Evolutionary conservation across 2,113 vertebrate species (phyloP).

Genomic region (Dipodomys ordii): DNA sequence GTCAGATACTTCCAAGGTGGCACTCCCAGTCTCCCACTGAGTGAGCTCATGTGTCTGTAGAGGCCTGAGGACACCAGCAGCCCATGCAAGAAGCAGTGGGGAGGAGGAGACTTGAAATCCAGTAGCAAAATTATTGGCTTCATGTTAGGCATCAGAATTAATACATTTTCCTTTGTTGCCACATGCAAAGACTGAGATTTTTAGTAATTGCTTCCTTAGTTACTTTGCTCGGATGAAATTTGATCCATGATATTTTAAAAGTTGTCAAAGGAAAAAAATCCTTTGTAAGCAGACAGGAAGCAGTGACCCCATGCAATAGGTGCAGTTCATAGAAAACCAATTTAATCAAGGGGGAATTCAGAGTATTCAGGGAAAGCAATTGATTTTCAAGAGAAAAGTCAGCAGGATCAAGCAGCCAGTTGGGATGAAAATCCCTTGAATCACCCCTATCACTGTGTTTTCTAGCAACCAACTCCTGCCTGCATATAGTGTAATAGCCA

Average conservation of each 20-base stretch:
- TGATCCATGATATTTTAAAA: conserved; percentile 73
- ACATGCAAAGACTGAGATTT: conserved; percentile 53
- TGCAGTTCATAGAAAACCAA: conserved; percentile 55
- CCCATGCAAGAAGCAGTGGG: neutral
- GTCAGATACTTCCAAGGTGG: neutral
- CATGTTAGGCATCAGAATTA: conserved; percentile 4
- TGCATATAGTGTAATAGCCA: conserved; percentile 88
- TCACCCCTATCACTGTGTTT: conserved; percentile 84
- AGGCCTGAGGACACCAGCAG: conserved; percentile 15
- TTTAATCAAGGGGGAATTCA: conserved; percentile 82
- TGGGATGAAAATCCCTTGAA: conserved; percentile 87
- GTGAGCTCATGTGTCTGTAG: neutral
- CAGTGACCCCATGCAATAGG: conserved; percentile 42
- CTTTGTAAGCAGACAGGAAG: conserved; percentile 65
- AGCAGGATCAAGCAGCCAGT: conserved; percentile 86
- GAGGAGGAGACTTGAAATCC: conserved; percentile 16
- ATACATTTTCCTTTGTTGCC: conserved; percentile 58
- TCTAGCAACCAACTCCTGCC: conserved; percentile 85
- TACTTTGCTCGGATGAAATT: conserved; percentile 60
- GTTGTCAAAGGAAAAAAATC: conserved; percentile 47
- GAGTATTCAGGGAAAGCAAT: conserved; percentile 80
- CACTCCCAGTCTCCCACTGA: neutral
- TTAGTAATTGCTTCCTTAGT: conserved; percentile 76
- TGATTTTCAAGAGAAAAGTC: conserved; percentile 85
- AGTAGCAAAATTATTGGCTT: conserved; percentile 9